Conservation (phyloP, 2,113 vertebrate genomes). For the Epinephelus moara region DNA sequence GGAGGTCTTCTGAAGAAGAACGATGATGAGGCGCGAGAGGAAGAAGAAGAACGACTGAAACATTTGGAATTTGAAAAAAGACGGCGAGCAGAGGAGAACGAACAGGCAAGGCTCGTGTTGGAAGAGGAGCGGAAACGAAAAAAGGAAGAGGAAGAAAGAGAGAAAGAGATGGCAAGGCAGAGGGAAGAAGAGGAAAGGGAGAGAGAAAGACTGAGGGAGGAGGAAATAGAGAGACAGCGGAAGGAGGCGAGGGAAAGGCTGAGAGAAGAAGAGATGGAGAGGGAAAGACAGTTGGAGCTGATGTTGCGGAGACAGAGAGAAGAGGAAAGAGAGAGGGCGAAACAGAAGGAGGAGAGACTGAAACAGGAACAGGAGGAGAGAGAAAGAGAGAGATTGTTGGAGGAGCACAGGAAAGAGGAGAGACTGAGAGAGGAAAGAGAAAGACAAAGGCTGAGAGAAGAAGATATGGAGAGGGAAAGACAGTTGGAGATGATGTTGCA, state of each 20-base stretch:
- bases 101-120: slow-evolving; percentile 22
- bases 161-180: slow-evolving; percentile 17
- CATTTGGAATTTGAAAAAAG: slow-evolving; percentile 51
- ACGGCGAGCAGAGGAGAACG: slow-evolving; percentile 49
- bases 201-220: not conserved
- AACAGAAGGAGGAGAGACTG: slow-evolving; percentile 21
- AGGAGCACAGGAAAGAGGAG: slow-evolving; percentile 1
- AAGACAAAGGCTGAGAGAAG: not conserved
- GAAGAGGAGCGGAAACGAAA: slow-evolving; percentile 39
- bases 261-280: slow-evolving; percentile 23
- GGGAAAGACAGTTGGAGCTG: slow-evolving; percentile 9
- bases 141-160: slow-evolving; percentile 29
- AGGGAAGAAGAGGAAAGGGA: slow-evolving; percentile 9
- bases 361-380: slow-evolving; percentile 11
- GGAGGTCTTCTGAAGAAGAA: slow-evolving; percentile 36
- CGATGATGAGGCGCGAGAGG: not conserved
- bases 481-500: not conserved
- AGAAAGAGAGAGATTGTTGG: not conserved
- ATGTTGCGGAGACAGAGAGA: slow-evolving; percentile 29
- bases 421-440: slow-evolving; percentile 8
- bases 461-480: slow-evolving; percentile 25
- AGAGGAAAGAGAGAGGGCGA: slow-evolving; percentile 16
- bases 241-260: not conserved
- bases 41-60: slow-evolving; percentile 50
- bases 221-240: slow-evolving; percentile 1